Evolutionary conservation across 2,113 vertebrate genomes (phyloP).

Genomic region (Bubo blakistoni): DNA sequence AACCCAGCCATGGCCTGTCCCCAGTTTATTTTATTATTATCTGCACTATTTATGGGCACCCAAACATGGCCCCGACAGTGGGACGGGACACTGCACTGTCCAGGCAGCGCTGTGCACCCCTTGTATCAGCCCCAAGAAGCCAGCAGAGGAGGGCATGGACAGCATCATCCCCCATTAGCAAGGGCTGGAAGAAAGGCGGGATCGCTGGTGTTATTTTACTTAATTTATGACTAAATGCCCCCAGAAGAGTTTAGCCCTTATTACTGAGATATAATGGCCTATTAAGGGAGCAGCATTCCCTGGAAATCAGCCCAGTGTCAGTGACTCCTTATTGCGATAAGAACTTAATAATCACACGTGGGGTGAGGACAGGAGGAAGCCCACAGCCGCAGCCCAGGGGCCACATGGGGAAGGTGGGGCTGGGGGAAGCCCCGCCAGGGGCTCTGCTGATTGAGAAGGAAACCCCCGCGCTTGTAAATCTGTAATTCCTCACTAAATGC

Average conservation of each 20-base stretch:
- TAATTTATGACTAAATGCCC: slow-evolving; percentile 64
- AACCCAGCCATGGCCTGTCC: not conserved
- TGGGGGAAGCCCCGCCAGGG: not conserved
- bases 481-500: slow-evolving; percentile 39
- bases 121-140: not conserved
- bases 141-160: not conserved
- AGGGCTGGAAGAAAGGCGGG: not conserved
- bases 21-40: not conserved
- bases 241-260: slow-evolving; percentile 64
- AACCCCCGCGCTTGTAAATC: slow-evolving; percentile 14
- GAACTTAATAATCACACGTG: slow-evolving; percentile 62
- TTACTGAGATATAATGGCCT: slow-evolving; percentile 53
- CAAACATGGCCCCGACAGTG: rapidly evolving
- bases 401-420: rapidly evolving
- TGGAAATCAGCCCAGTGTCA: slow-evolving; percentile 63
- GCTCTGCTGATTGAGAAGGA: slow-evolving; percentile 10
- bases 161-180: not conserved
- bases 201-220: slow-evolving; percentile 43
- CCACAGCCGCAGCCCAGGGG: not conserved
- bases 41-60: not conserved
- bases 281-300: slow-evolving; percentile 64
- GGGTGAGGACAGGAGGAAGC: slow-evolving; percentile 41
- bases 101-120: not conserved
- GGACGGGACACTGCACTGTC: not conserved
- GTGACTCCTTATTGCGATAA: slow-evolving; percentile 61